Base-by-base conservation (phyloP, 64 coral and sea anemone species). In the Hydrozoanthus tunicans region DNA sequence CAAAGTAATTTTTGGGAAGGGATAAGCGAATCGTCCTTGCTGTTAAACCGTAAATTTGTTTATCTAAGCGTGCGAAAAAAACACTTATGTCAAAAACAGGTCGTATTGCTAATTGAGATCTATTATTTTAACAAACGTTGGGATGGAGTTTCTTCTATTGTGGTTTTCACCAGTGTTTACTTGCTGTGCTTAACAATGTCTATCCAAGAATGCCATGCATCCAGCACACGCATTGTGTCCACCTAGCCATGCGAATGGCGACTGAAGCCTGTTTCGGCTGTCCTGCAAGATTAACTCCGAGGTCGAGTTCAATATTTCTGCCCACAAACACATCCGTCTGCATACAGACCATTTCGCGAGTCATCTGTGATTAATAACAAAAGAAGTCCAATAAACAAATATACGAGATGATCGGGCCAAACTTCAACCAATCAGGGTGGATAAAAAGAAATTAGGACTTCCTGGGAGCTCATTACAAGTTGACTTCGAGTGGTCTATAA, bases 351-450 rank as follows among this genome's bases (percentile, higher is more conserved):
- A 86, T 60, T 88, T 79, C 74, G 73, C 13, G 53, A 88, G 68
- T 75, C 84, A 88, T 88, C 68, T 88, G 84, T 70, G 69, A 88
- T 88, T 88, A 88, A 88, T 88, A 88, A 88, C 84, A 74, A 88
- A 74, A 27, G 65, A 88, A 88, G 59, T 61, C 70, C 54, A 88
- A 88, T 88, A 88, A 88, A 88, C 59, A 88, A 75, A 88, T 88
- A 88, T 60, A 88, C 84, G 6, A 54, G 56, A 58, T 88, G 56
- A 88, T 88, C 70, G 69, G 24, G 69, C 53, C 84, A 51, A 56
- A 58, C 51, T 74, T 74, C 20, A 88, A 73, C 84, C 84, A 88
- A 88, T 88, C 84, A 88, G 84, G 55, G 56, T 17, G 60, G 68
- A 74, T 58, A 88, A 74, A 75, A 88, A 59, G 55, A 73, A 74